Conservation (phyloP, 1,140 invertebrate genomes). For the Calosoma granatense region DNA sequence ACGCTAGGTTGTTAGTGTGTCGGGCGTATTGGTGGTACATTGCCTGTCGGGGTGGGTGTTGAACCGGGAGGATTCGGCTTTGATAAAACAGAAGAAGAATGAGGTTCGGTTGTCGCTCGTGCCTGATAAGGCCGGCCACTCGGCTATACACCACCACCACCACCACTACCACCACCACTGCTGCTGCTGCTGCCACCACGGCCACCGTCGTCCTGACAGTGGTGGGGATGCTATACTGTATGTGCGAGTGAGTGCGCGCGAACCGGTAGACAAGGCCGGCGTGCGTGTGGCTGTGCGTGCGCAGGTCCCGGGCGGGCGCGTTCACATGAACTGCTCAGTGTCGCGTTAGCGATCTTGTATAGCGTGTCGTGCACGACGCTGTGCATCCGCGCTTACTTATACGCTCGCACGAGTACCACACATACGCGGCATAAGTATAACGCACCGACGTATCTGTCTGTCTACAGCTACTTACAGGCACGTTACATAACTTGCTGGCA, state of each 20-base stretch:
- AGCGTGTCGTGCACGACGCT: background rate
- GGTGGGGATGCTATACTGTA: background rate
- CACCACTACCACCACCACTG: no score
- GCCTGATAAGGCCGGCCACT: background rate
- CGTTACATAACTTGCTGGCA: no score
- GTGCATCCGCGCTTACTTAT: background rate
- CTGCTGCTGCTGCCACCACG: no score
- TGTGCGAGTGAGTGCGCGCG: background rate
- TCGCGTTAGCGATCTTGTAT: background rate
- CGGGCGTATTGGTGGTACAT: background rate
- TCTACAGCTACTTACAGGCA: no score
- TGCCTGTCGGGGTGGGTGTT: constrained; percentile 1
- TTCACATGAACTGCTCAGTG: background rate
- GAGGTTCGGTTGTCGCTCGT: constrained; percentile 2
- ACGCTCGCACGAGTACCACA: background rate
- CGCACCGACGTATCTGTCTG: no score
- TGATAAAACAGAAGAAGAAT: background rate
- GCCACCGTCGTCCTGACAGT: no score
- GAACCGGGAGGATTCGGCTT: background rate
- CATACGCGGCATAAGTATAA: background rate
- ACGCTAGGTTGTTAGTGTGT: background rate
- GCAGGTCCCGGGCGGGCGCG: background rate
- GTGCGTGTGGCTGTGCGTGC: background rate
- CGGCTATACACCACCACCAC: background rate
- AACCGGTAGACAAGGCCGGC: background rate